A percentile compares a stretch with the other conserved stretches of the same genome.
These are phyloP conservation scores for Coelinius sp. DNA, from an alignment of 2,888 invertebrate species.

Conservation along the genomic window DNA sequence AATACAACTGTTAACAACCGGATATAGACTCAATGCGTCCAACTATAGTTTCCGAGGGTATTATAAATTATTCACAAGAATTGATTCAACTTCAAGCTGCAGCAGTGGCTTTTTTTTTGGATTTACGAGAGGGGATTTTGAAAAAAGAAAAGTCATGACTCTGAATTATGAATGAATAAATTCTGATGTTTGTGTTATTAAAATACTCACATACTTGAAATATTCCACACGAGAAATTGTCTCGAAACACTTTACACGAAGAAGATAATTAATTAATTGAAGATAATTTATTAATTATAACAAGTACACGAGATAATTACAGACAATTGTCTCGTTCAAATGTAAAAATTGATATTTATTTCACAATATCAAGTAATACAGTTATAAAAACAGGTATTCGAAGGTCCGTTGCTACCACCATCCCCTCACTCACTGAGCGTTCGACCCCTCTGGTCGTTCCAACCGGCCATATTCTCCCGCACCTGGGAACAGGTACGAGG, in stretches of 20 bases:
- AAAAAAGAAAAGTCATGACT: neutral
- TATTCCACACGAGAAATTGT: neutral
- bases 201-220: neutral
- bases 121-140: neutral
- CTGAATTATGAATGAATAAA: neutral
- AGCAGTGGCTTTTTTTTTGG: slow-evolving; percentile 25
- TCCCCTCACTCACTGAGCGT: slow-evolving; percentile 49
- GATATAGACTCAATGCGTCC: slow-evolving; percentile 54
- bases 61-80: slow-evolving; percentile 64
- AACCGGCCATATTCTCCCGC: slow-evolving; percentile 50
- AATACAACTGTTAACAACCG: slow-evolving; percentile 39
- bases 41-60: slow-evolving; percentile 49
- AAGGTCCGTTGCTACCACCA: slow-evolving; percentile 48
- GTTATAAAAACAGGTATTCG: slow-evolving; percentile 1
- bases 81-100: slow-evolving; percentile 53
- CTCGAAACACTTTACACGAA: neutral
- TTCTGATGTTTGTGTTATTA: neutral
- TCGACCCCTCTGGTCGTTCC: slow-evolving; percentile 40
- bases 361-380: neutral
- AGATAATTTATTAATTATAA: neutral
- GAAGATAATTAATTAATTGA: neutral
- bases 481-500: slow-evolving; percentile 38
- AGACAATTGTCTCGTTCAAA: neutral
- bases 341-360: neutral
- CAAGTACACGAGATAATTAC: neutral